Evolutionary conservation across 2,888 invertebrate genomes (phyloP), one percentile per base, ranked within the genome.

Genomic region (Octonoba sinensis): DNA sequence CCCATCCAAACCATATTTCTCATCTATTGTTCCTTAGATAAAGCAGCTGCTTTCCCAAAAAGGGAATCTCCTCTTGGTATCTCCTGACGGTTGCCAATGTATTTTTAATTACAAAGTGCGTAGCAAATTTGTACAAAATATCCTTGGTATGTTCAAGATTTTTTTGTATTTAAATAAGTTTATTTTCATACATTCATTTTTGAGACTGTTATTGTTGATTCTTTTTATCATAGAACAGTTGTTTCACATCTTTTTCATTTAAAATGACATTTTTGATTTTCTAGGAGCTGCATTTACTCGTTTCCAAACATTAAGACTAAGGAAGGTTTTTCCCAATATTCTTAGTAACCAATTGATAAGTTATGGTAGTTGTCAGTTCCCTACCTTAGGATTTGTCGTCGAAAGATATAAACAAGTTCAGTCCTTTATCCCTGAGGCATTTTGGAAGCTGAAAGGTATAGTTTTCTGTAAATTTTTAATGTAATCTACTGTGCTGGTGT

Each of bases 361-460:
- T 89, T 99, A 99, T 88, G 99, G 99, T 1, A 97, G 96, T 79
- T 99, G 99, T 87, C 99, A 99, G 89, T 99, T 99, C 89, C 99
- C 99, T 6, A 99, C 99, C 0, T 90, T 99, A n/a, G 99, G 99
- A 1, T 99, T 99, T 91, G 98, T 99, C n/a, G 99, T 97, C 0
- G 97, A 99, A 88, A 91, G 99, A 70, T 99, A 95, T 88, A 93
- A 96, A 87, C 95, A 96, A 47, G 93, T 96, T 64, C 93, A 96
- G 88, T 93, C 92, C 84, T 99, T 99, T 89, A 92, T 97, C 12
- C 90, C 95, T 0, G 98, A 99, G 89, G 91, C 92, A 4, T 99
- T 99, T 90, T 99, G 99, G 99, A 97, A 95, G 89, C 92, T 99
- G 64, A 93, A 92, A 92, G 93, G 94, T 93, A 87, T 78, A 51